A percentile compares a stretch with the other conserved stretches of the same genome.
Evolutionary conservation across 2,797 vertebrate genomes (phyloP).

Genomic region (Perodicticus potto): DNA sequence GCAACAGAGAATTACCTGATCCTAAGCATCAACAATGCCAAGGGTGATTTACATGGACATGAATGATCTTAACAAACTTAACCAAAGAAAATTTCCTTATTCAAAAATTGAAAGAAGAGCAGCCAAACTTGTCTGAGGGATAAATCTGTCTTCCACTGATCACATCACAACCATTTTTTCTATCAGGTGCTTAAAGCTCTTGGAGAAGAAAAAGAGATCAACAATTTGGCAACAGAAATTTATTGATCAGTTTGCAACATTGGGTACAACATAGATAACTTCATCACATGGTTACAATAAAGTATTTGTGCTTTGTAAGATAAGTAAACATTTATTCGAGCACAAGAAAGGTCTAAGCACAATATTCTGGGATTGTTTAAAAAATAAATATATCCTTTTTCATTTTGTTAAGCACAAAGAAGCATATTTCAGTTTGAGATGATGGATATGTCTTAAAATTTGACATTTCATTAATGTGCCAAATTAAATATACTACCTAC

Average conservation of each 20-base stretch:
- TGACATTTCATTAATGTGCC: constrained; percentile 18
- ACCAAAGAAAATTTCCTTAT: not conserved
- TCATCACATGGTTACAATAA: constrained; percentile 90
- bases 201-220: constrained; percentile 70
- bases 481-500: not conserved
- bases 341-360: constrained; percentile 87
- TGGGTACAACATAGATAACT: constrained; percentile 91
- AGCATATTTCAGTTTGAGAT: constrained; percentile 61
- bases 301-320: constrained; percentile 91
- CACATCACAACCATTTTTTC: not conserved
- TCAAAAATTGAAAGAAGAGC: not conserved
- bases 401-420: constrained; percentile 78
- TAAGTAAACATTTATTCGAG: constrained; percentile 91
- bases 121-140: not conserved
- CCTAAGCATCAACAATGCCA: not conserved
- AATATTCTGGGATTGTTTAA: constrained; percentile 80
- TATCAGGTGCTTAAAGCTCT: not conserved
- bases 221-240: constrained; percentile 89
- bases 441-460: constrained; percentile 61
- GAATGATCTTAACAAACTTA: not conserved
- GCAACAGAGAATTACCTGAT: not conserved
- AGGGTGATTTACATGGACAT: not conserved
- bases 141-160: not conserved
- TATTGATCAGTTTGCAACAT: constrained; percentile 94
- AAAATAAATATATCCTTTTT: constrained; percentile 85